Evolutionary conservation across 2,113 vertebrate genomes (phyloP), one percentile per base, ranked within the genome.

Genomic region (Passer domesticus): DNA sequence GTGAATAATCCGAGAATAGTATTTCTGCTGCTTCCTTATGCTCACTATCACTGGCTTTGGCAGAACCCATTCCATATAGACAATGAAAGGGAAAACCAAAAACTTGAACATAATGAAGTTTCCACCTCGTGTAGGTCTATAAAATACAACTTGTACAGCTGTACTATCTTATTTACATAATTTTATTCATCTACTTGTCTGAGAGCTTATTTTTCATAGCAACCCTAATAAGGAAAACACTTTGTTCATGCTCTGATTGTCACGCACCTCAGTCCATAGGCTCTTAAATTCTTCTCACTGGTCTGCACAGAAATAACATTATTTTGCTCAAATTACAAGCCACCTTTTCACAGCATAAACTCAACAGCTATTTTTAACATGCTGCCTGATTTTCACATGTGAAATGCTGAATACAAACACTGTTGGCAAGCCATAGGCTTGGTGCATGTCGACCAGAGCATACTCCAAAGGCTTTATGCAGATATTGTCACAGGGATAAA

Each of bases 71-170:
- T 75, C 77, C 44, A 31, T 16, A 43, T 0, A 52, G 44, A 58
- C 6, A 12, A 52, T 0, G 0, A 76, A 25, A 84, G 28, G 15
- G 30, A 68, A 87, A 91, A 68, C 8, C 0, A 1, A 7, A 13
- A 63, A 75, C 24, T 6, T 63, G 21, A 87, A 82, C 84, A 16
- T 33, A 78, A 83, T 6, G 13, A 46, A 46, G 30, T 28, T 74
- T 39, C 66, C 31, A 58, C 73, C 53, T 55, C 50, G 43, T 5
- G 6, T 23, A 53, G 4, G 9, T 28, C 59, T 74, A 31, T 39
- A 63, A 88, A 83, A 59, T 22, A 21, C 6, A 88, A 55, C 27
- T 70, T 66, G 28, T 15, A 28, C 16, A 55, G 28, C 2, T 64
- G 25, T 15, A 23, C 44, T 44, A 75, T 6, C 9, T 39, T 41